phyloP scores from a whole-genome alignment of 2,888 invertebrate genomes.

The Xestia sexstrigata region DNA sequence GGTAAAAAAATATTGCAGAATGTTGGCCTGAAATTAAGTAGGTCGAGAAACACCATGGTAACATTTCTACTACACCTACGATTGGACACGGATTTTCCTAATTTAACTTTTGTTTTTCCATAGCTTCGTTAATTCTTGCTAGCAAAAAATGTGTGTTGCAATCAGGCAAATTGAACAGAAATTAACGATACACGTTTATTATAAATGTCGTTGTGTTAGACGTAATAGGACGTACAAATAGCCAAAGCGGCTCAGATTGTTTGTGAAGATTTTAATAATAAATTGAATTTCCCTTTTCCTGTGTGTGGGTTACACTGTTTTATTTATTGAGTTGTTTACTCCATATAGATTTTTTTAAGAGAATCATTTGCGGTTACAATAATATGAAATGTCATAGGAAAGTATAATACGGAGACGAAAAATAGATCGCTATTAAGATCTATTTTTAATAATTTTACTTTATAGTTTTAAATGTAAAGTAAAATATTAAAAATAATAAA shows the following conservation, averaged over 20 bases:
- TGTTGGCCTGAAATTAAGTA: too few relatives aligned
- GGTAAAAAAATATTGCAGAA: too few relatives aligned
- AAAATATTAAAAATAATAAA: too few relatives aligned
- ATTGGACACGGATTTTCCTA: not conserved
- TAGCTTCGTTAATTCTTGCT: slow-evolving; percentile 15
- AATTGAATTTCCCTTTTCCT: slow-evolving; percentile 8
- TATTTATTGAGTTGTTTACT: not conserved
- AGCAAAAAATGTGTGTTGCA: slow-evolving; percentile 56
- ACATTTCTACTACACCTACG: too few relatives aligned
- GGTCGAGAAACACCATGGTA: too few relatives aligned
- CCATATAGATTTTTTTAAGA: not conserved
- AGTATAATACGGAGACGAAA: not conserved
- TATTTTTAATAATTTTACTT: too few relatives aligned
- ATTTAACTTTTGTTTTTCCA: slow-evolving; percentile 1
- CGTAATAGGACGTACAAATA: slow-evolving; percentile 29
- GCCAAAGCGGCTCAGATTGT: slow-evolving; percentile 10
- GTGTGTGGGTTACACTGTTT: too few relatives aligned
- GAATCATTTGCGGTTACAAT: not conserved
- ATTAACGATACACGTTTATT: slow-evolving; percentile 21
- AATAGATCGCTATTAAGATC: too few relatives aligned
- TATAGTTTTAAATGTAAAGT: too few relatives aligned
- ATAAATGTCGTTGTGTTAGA: slow-evolving; percentile 20
- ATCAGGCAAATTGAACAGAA: slow-evolving; percentile 64
- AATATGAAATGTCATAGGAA: not conserved
- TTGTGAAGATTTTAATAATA: slow-evolving; percentile 26